Evolutionary conservation across 2,888 invertebrate species (phyloP).

Genomic region (Tyria jacobaeae): DNA sequence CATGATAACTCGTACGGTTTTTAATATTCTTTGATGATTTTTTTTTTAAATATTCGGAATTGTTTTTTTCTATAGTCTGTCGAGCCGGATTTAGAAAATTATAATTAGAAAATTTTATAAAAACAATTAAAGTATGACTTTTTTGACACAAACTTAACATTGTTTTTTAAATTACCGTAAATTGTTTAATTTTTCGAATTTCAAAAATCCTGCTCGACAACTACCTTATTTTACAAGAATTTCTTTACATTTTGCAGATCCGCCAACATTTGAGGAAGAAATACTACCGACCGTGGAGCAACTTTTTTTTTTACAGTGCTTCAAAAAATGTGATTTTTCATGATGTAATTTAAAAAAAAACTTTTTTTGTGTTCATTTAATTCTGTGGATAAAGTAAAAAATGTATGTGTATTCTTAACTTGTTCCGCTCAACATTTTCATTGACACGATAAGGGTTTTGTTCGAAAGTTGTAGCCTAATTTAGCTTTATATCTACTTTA

Average conservation of each 20-base stretch:
- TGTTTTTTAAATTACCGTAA: conserved; percentile 1
- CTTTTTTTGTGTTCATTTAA: too few relatives aligned
- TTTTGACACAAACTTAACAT: background rate
- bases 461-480: too few relatives aligned
- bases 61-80: background rate
- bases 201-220: background rate
- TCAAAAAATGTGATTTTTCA: background rate
- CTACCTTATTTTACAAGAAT: background rate
- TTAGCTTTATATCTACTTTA: too few relatives aligned
- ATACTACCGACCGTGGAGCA: conserved; percentile 3
- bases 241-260: conserved; percentile 1
- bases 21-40: background rate
- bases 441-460: too few relatives aligned
- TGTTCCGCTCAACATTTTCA: too few relatives aligned
- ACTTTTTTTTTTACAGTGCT: conserved; percentile 3
- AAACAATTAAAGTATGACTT: conserved; percentile 1
- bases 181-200: background rate
- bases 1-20: conserved; percentile 5
- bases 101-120: background rate
- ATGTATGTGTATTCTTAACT: too few relatives aligned
- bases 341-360: background rate
- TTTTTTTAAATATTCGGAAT: background rate
- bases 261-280: too few relatives aligned
- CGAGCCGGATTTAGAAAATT: background rate
- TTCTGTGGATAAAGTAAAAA: too few relatives aligned